Evolutionary conservation across 2,113 vertebrate species (phyloP).

Genomic region (Gambusia affinis): DNA sequence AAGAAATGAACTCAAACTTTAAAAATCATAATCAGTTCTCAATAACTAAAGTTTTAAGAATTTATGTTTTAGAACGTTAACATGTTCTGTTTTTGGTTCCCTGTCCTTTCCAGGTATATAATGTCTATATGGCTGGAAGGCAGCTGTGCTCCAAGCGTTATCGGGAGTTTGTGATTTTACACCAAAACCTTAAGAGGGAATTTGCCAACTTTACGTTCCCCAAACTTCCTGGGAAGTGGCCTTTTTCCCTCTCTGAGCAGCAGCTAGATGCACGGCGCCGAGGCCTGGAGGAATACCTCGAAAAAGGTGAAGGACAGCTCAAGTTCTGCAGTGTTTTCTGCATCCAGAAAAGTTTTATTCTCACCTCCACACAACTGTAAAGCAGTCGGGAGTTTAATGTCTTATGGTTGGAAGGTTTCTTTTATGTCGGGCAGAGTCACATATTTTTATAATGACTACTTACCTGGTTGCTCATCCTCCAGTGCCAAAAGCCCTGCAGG

Average conservation of each 20-base stretch:
- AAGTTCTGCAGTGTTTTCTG: background rate
- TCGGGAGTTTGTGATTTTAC: constrained; percentile 92
- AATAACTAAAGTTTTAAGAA: background rate
- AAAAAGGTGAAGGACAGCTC: constrained; percentile 83
- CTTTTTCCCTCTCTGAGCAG: constrained; percentile 94
- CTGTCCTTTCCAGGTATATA: constrained; percentile 84
- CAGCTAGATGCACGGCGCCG: constrained; percentile 92
- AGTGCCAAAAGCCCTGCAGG: background rate
- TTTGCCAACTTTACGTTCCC: constrained; percentile 93
- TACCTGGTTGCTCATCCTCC: background rate
- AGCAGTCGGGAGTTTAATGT: background rate
- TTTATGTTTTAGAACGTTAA: background rate
- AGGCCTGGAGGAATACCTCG: constrained; percentile 94
- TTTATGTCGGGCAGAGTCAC: background rate
- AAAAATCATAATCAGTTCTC: background rate
- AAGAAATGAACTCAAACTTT: no score
- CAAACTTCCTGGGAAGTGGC: constrained; percentile 95
- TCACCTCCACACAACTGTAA: no score
- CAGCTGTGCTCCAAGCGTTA: constrained; percentile 96
- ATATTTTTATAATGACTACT: background rate
- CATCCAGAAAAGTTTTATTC: background rate
- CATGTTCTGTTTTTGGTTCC: background rate
- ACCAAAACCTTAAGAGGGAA: constrained; percentile 96
- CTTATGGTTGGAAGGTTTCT: background rate
- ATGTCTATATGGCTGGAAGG: constrained; percentile 94